Evolutionary conservation across 2,888 invertebrate genomes (phyloP), one percentile per base, ranked within the genome.

Genomic region (Cremastinae sp.): DNA sequence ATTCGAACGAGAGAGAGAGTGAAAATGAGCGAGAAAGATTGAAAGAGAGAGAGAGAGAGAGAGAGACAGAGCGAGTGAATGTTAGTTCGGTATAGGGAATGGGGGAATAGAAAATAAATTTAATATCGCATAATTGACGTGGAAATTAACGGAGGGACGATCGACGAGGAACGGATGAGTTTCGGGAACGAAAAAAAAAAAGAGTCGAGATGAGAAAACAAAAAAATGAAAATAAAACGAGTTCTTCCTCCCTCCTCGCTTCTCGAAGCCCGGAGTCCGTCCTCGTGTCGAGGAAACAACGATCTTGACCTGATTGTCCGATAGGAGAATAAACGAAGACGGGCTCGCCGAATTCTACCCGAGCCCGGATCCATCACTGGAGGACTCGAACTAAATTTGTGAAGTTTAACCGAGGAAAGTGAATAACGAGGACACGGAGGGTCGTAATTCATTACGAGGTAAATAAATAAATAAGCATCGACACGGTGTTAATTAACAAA

Each of bases 251-350:
- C 58, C 28, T 70, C 74, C 58, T 64, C 59, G 74, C 51, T 22
- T 64, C 20, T 16, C 47, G 62, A 58, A 65, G 37, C 45, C 64
- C 69, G 64, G 64, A 64, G 37, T 59, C 62, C 74, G 64, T 70
- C 74, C 64, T 72, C 69, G 64, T 58, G 62, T n/a, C 39, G 66
- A 56, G 64, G 43, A 51, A 61, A 64, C 22, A 56, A 47, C 70
- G 70, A 43, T 53, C 45, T 12, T 37, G 18, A 10, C 18, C 20
- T 12, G 47, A 41, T 39, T 49, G 39, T 49, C 14, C 51, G 10
- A 2, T 28, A 59, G 41, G 22, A 9, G 9, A n/a, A 49, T 1
- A n/a, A 14, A 41, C 10, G 10, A 12, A 4, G 5, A 2, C 10
- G n/a, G 12, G 2, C 43, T 16, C 14, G 10, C 51, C 28, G 64